Conservation (phyloP, 2,797 vertebrate genomes). For the Bovichtus variegatus region DNA sequence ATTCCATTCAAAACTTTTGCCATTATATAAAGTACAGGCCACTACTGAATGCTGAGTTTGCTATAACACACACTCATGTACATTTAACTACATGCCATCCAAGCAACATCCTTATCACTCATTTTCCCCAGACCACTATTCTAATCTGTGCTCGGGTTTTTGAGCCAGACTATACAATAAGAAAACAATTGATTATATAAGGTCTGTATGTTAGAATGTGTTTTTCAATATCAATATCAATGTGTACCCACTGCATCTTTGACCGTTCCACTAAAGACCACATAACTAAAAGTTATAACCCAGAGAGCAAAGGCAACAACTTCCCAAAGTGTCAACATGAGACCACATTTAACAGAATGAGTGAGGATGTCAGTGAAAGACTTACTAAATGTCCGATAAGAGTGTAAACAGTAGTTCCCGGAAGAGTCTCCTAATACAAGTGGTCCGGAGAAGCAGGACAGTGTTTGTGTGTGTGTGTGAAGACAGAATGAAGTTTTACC, state of each 20-base stretch:
- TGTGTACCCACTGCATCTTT: background rate
- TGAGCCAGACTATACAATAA: background rate
- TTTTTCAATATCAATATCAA: no score
- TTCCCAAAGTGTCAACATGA: constrained; percentile 1
- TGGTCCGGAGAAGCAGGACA: background rate
- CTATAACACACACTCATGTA: background rate
- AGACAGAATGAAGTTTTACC: background rate
- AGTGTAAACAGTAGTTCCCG: background rate
- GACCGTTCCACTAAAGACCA: background rate
- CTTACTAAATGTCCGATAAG: constrained; percentile 36
- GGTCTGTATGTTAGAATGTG: background rate
- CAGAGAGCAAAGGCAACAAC: background rate
- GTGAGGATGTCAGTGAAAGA: background rate
- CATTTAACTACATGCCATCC: background rate
- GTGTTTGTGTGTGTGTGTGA: no score
- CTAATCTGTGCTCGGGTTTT: background rate
- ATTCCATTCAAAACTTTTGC: background rate
- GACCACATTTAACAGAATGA: background rate
- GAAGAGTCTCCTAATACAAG: background rate
- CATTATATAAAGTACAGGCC: background rate
- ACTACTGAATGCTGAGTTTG: background rate
- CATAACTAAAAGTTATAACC: background rate
- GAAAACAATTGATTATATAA: background rate
- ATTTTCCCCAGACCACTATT: background rate
- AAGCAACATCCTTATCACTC: background rate